Percentiles rank a stretch among this genome's conserved stretches.
phyloP scores from a whole-genome alignment of 2,888 invertebrate species.

The Tenthredo mesomela region DNA sequence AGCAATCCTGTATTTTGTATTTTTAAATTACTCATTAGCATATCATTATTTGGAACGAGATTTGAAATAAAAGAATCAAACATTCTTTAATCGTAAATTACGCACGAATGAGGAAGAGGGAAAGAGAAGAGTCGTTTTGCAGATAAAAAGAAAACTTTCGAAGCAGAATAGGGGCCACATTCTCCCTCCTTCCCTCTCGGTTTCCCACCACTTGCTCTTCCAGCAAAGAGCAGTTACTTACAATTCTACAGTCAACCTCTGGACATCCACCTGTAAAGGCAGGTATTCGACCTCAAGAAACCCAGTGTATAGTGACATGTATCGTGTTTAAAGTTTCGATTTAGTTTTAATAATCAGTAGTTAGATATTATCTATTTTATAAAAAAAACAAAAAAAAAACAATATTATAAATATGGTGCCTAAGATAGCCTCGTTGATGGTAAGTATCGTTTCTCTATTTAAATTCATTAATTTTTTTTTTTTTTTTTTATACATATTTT shows the following conservation, averaged over 20 bases:
- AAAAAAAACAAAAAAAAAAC: neutral
- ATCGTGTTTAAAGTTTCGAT: slow-evolving; percentile 61
- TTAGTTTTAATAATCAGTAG: slow-evolving; percentile 52
- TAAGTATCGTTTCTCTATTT: slow-evolving; percentile 1
- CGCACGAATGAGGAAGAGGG: slow-evolving; percentile 16
- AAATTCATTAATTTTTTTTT: neutral
- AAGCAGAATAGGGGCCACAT: slow-evolving; percentile 67
- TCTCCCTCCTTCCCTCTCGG: slow-evolving; percentile 62
- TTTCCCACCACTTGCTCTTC: slow-evolving; percentile 63
- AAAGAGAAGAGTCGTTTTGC: slow-evolving; percentile 37
- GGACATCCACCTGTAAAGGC: slow-evolving; percentile 77
- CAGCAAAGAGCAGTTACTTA: slow-evolving; percentile 71
- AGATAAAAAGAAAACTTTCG: slow-evolving; percentile 56
- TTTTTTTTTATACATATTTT: neutral
- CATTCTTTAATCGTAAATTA: neutral
- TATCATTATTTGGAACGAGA: neutral
- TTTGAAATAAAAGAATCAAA: neutral
- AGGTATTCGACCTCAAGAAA: slow-evolving; percentile 74
- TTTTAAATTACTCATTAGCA: neutral
- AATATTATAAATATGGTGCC: slow-evolving; percentile 46
- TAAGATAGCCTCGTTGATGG: slow-evolving; percentile 38
- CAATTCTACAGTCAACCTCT: slow-evolving; percentile 77
- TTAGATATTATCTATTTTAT: slow-evolving; percentile 49
- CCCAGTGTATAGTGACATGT: slow-evolving; percentile 75
- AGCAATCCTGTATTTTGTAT: neutral